A percentile compares a stretch with the other conserved stretches of the same genome.
These are phyloP conservation scores for Ammospiza maritima DNA, from an alignment of 2,797 vertebrate species.

Conservation along the genomic window DNA sequence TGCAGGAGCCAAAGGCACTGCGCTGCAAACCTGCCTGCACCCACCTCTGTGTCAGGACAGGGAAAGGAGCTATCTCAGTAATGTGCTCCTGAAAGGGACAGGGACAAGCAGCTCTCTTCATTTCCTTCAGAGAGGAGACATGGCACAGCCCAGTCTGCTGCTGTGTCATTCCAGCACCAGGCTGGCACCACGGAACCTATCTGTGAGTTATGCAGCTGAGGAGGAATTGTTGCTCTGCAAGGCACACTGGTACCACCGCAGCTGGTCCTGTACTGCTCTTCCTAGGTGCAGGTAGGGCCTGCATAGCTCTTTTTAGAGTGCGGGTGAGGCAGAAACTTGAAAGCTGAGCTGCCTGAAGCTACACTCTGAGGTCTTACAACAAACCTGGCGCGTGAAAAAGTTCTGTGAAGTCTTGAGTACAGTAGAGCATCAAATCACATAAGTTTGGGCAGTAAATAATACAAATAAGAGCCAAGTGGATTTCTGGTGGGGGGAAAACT, in stretches of 20 bases:
- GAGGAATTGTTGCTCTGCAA: background rate
- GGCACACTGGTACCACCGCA: background rate
- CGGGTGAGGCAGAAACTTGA: background rate
- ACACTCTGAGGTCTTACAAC: background rate
- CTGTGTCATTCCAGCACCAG: background rate
- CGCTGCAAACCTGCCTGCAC: background rate
- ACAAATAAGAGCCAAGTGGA: background rate
- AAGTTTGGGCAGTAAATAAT: background rate
- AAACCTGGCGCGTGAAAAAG: background rate
- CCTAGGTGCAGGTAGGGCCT: background rate
- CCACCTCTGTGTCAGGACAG: accelerated
- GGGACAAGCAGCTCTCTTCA: background rate
- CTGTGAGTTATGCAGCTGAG: accelerated
- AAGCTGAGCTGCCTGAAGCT: background rate
- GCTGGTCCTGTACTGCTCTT: background rate
- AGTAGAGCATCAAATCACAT: background rate
- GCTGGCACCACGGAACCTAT: background rate
- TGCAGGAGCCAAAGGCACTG: background rate
- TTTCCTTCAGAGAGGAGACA: background rate
- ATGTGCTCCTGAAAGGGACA: background rate
- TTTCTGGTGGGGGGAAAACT: background rate
- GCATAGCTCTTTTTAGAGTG: background rate
- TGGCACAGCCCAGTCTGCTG: background rate
- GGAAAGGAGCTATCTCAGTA: background rate
- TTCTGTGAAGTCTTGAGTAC: background rate